Evolutionary conservation across 1,140 invertebrate species (phyloP).

Genomic region (Metopolophium dirhodum): DNA sequence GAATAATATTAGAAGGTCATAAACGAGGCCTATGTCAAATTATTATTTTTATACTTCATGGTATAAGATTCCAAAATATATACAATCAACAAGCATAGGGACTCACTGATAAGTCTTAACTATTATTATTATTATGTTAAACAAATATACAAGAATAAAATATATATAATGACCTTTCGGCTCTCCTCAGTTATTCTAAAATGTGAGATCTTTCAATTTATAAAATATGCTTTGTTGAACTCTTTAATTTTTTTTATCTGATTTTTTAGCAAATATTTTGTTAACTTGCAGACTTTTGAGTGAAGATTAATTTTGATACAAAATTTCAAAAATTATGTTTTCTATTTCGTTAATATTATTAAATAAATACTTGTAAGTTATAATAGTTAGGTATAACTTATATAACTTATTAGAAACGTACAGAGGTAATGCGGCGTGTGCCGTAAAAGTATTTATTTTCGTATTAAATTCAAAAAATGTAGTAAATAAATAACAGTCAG

Average conservation of each 20-base stretch:
- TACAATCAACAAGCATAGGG: not conserved
- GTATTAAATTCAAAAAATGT: not conserved
- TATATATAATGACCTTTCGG: not conserved
- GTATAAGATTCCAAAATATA: constrained; percentile 33
- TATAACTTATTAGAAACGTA: not conserved
- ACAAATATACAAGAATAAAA: not conserved
- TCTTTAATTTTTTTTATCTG: not conserved
- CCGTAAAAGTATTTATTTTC: not conserved
- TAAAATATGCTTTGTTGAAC: not conserved
- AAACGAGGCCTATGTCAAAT: not conserved
- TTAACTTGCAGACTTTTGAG: not conserved
- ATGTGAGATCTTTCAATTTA: not conserved
- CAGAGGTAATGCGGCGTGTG: not conserved
- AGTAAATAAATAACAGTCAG: not conserved
- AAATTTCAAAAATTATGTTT: not conserved
- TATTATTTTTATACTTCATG: constrained; percentile 9
- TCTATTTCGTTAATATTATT: not conserved
- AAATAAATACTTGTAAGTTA: not conserved
- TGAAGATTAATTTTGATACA: not conserved
- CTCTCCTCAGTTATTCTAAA: not conserved
- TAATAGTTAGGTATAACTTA: too few species aligned
- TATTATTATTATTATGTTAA: not conserved
- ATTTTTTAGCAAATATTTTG: not conserved
- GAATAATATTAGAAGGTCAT: constrained; percentile 17
- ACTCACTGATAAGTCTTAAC: not conserved